Evolutionary conservation across 30 jellyfish, hydroid and myxozoan species (phyloP), one percentile per base, ranked within the genome.

Genomic region (Aurelia coerulea): DNA sequence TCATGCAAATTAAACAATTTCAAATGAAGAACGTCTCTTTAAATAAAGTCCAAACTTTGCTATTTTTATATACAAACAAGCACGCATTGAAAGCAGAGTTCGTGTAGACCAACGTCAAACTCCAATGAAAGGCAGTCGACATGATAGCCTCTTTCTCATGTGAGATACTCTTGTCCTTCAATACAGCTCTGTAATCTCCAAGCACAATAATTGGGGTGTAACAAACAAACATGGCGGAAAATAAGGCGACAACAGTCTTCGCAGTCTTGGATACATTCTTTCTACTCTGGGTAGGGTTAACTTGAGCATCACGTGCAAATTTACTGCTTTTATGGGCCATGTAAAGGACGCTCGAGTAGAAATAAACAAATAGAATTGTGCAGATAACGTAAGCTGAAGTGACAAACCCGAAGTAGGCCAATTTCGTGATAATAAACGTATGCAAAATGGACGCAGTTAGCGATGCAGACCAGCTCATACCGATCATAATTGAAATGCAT

Each of bases 71-170:
- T 15, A 71, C n/a, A 50, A 65, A 62, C 42, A 79, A 23, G 13
- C 74, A 79, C 31, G 89, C 89, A 46, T 79, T 79, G 10, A 79
- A 59, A 2, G 89, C 89, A 3, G 89, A 79, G 49, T 79, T 79
- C 32, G 89, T 79, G n/a, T 67, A 79, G 31, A 79, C 81, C 70
- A 79, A 32, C 11, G 89, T 56, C 81, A 79, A 49, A 64, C 89
- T 79, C 89, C 89, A 79, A 50, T 79, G 62, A 46, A 62, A 66
- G 8, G 67, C 89, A 3, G 89, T 79, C 59, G 64, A 46, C 73
- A 65, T 12, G 29, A 29, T 17, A 32, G 62, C 35, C 65, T 41
- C 73, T 1, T 79, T 74, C 16, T 79, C 89, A 65, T 49, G 80
- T 37, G 89, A 34, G 19, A 51, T 49, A 17, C n/a, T 62, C 65